phyloP scores from a whole-genome alignment of 2,797 vertebrate genomes.

The Microctenopoma steveboyesi region DNA sequence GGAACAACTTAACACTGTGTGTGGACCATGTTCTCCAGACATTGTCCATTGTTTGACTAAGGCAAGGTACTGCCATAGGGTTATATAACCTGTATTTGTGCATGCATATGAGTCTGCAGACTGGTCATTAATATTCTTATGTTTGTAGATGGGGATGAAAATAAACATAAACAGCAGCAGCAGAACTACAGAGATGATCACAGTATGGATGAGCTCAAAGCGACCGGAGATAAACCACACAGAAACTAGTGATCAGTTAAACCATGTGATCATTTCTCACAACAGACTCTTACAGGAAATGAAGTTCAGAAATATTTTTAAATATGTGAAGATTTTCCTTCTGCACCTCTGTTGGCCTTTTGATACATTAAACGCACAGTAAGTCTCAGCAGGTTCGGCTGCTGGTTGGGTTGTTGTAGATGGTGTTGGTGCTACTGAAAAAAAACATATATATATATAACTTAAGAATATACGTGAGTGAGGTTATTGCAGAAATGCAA shows the following conservation, averaged over 20 bases:
- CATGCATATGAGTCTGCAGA: background rate
- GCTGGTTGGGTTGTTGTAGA: background rate
- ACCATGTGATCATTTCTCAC: background rate
- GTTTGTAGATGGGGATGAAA: constrained; percentile 20
- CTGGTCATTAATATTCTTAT: constrained; percentile 17
- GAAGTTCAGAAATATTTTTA: too few species aligned
- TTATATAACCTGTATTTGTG: background rate
- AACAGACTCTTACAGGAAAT: too few species aligned
- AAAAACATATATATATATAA: background rate
- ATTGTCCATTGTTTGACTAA: too few species aligned
- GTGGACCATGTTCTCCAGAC: too few species aligned
- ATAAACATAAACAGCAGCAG: constrained; percentile 7
- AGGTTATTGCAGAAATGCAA: too few species aligned
- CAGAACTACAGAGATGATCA: background rate
- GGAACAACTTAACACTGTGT: too few species aligned
- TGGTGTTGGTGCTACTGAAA: background rate
- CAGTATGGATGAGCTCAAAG: fast-evolving
- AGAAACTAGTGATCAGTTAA: background rate
- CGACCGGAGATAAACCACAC: background rate
- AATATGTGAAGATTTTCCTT: background rate
- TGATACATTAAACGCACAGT: background rate
- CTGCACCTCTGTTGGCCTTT: background rate
- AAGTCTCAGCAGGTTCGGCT: background rate
- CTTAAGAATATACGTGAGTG: too few species aligned
- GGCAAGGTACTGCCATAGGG: background rate